phyloP scores from a whole-genome alignment of 2,797 vertebrate genomes.

The Myotis findleyi region DNA sequence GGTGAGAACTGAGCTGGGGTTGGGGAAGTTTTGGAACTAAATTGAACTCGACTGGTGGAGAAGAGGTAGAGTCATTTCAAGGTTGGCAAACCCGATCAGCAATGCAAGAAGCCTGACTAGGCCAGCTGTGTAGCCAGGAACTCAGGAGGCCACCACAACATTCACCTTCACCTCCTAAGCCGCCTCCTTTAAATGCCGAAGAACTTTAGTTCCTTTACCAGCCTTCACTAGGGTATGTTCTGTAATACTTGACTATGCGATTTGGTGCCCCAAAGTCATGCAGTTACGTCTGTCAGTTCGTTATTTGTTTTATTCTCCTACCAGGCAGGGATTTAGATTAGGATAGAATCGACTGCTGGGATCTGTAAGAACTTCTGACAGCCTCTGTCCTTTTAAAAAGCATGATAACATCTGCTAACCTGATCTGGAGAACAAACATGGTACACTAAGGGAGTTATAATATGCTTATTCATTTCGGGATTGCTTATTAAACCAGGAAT shows the following conservation, averaged over 20 bases:
- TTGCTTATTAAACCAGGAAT: slow-evolving; percentile 39
- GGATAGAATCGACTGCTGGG: not conserved
- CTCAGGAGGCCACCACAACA: not conserved
- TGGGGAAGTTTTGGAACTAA: not conserved
- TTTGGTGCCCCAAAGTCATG: not conserved
- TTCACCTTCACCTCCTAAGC: not conserved
- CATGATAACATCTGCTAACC: not conserved
- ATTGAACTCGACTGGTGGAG: not conserved
- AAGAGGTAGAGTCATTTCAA: slow-evolving; percentile 20
- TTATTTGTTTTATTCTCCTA: not conserved
- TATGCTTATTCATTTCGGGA: not conserved
- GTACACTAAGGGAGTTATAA: slow-evolving; percentile 29
- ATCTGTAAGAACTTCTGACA: not conserved
- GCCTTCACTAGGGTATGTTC: not conserved
- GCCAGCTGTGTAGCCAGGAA: not conserved
- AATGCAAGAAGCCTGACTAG: not conserved
- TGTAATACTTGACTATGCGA: not conserved
- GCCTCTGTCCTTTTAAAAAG: not conserved
- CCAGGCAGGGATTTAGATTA: not conserved
- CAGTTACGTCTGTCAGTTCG: not conserved
- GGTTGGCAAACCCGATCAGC: not conserved
- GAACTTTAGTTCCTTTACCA: not conserved
- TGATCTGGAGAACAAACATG: not conserved
- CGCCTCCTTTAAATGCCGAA: not conserved
- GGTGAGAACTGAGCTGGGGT: not conserved